Base-by-base conservation (phyloP, 2,888 invertebrate genomes). In the Thumatha senex region DNA sequence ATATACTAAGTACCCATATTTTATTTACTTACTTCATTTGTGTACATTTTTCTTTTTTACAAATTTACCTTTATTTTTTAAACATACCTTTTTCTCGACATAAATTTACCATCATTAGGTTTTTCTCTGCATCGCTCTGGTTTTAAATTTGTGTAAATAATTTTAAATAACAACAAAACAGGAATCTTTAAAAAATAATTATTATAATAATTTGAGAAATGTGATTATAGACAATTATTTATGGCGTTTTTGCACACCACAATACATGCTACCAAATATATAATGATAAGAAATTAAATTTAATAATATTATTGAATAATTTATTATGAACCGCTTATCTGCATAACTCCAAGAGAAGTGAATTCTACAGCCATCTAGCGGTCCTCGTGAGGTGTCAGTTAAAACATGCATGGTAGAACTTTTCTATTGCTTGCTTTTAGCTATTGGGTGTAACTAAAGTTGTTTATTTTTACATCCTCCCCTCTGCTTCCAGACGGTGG, bases 321-420 rank as follows among this genome's bases (percentile, higher is more conserved):
- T 24, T 35, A 34, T 45, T 45, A 30, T 36, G 36, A 30, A n/a
- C 35, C 11, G 51, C 61, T 65, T 67, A 50, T 51, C 55, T 62
- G 59, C 62, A 56, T 66, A 61, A 56, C 49, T 50, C 54, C 44
- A 53, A 40, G 51, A 60, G 62, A 63, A 72, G 83, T 86, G 86
- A 89, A 88, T 88, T 89, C 89, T 89, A 78, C 89, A 86, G 83
- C 89, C 90, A 87, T 89, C 83, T 82, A 80, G 78, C 76, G 70
- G 76, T 74, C 64, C 59, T 56, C 61, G 50, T n/a, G 46, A 54
- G 58, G 59, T 59, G 66, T 75, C 73, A 74, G 67, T 58, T 72
- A 72, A 52, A 56, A 65, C 50, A 62, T 80, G 89, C 88, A 89
- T 87, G 86, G 80, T 89, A 86, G 82, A 69, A 58, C 48, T 63